Percentiles rank a stretch among this genome's conserved stretches.
Evolutionary conservation across 2,113 vertebrate species (phyloP).

Genomic region (Ciconia boyciana): DNA sequence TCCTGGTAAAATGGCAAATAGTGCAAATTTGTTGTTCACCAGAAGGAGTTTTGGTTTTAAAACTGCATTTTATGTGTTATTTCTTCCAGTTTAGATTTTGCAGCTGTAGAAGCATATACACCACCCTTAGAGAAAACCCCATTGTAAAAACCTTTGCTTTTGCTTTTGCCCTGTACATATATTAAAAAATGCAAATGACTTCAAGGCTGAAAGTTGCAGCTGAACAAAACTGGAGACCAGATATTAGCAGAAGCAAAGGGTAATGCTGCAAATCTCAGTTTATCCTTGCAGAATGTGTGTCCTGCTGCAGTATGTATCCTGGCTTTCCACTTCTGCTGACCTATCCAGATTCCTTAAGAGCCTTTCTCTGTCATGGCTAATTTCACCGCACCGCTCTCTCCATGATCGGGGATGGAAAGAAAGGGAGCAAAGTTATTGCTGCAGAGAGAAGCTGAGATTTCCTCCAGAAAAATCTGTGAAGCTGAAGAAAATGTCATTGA

Average conservation of each 20-base stretch:
- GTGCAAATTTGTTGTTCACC: not conserved
- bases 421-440: not conserved
- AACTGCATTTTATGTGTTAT: not conserved
- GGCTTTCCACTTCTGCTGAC: conserved; percentile 18
- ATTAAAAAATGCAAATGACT: not conserved
- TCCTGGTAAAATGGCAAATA: not conserved
- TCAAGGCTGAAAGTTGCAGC: not conserved
- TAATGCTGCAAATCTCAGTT: conserved; percentile 7
- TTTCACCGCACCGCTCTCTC: not conserved
- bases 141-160: not conserved
- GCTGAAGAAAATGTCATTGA: not conserved
- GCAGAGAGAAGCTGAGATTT: not conserved
- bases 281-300: conserved; percentile 10
- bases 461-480: not conserved
- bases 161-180: not conserved
- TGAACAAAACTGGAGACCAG: not conserved
- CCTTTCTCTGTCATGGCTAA: not conserved
- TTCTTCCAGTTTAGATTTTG: not conserved
- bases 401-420: not conserved
- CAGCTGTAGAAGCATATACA: not conserved
- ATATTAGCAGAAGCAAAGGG: not conserved
- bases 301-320: not conserved
- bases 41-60: not conserved
- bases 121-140: not conserved
- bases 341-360: not conserved